Evolutionary conservation across 2,888 invertebrate species (phyloP), one percentile per base, ranked within the genome.

Genomic region (Coelogynopora nodosa): DNA sequence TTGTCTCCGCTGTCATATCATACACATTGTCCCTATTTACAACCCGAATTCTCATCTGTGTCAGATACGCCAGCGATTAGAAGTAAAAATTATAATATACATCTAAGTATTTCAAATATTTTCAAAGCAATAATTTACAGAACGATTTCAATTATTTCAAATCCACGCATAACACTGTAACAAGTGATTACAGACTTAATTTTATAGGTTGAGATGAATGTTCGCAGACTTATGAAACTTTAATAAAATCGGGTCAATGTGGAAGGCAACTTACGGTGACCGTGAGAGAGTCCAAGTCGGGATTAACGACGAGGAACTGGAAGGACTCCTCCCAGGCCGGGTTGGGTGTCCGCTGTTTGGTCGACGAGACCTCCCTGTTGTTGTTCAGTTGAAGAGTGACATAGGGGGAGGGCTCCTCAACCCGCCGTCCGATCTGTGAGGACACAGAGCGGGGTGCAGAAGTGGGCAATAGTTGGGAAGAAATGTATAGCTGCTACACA

Each of bases 341-440:
- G 49, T 85, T 85, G 30, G 30, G 67, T 67, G 85, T 85, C 28
- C 31, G 67, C 2, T 67, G 26, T 67, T 74, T 85, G 18, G 30
- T 27, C 26, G 67, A 1, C 0, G 85, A 85, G 27, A n/a, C 0
- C 5, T 28, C 67, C 18, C 13, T 74, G 0, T 30, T 2, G 27
- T 85, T 85, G 27, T 67, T 30, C n/a, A 85, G 67, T 23, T 67
- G 30, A 1, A 85, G 26, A 28, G 67, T 85, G 0, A 85, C 85
- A 67, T 2, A 82, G n/a, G 85, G 85, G 28, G 67, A 67, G n/a
- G 85, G 85, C 28, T 85, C 85, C 74, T 85, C 85, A 2, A 74
- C 27, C 23, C 74, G 18, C 23, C 23, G 5, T 5, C 74, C 74
- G 23, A 23, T 2, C 74, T 74, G 74, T 13, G 18, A 18, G 18